Percentiles rank a stretch among this genome's conserved stretches.
Evolutionary conservation across 1,140 invertebrate species (phyloP).

Genomic region (Aphis craccivora): DNA sequence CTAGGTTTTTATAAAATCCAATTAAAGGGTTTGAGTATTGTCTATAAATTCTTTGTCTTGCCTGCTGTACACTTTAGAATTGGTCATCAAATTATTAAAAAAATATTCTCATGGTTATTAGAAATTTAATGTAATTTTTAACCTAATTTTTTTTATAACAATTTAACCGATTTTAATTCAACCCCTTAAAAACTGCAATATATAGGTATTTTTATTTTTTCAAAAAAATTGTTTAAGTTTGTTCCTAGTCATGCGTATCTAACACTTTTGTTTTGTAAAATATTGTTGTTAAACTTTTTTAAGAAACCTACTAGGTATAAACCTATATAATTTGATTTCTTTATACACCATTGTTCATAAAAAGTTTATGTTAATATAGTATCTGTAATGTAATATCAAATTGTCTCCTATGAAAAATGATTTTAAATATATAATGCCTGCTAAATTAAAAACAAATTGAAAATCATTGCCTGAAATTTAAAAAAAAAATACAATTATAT

Average conservation of each 20-base stretch:
- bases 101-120: conserved; percentile 9
- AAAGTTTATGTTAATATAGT: too few relatives aligned
- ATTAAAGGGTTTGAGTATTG: neutral
- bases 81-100: neutral
- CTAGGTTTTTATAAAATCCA: neutral
- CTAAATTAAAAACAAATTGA: too few relatives aligned
- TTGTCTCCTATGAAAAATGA: too few relatives aligned
- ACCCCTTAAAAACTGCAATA: neutral
- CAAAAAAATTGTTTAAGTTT: conserved; percentile 46
- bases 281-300: too few relatives aligned
- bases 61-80: neutral
- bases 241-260: conserved; percentile 56
- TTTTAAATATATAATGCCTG: too few relatives aligned
- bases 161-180: neutral
- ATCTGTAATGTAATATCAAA: too few relatives aligned
- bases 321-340: too few relatives aligned
- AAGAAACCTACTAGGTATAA: too few relatives aligned
- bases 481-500: too few relatives aligned
- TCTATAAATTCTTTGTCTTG: neutral
- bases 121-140: conserved; percentile 4
- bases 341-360: too few relatives aligned
- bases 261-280: conserved; percentile 51
- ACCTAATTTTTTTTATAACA: conserved; percentile 5
- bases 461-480: too few relatives aligned
- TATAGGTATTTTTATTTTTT: conserved; percentile 22